These are phyloP conservation scores for Micrastur ruficollis DNA, from an alignment of 2,797 vertebrate genomes.

Conservation along the genomic window DNA sequence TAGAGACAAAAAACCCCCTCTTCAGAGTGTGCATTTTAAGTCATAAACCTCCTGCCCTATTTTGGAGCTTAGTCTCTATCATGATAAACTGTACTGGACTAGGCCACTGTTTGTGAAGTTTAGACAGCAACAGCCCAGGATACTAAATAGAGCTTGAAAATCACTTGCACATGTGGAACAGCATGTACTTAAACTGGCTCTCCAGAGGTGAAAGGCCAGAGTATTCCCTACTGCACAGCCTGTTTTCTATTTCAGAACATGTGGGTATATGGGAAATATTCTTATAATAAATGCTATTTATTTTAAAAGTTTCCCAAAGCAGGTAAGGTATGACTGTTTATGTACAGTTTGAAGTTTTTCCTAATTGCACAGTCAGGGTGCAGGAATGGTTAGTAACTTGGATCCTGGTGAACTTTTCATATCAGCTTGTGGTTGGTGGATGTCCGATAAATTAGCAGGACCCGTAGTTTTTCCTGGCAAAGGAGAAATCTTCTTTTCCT, in stretches of 20 bases:
- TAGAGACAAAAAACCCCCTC: neutral
- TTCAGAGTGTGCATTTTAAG: neutral
- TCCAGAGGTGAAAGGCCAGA: conserved; percentile 23
- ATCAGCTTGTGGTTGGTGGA: neutral
- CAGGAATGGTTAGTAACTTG: neutral
- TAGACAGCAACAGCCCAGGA: neutral
- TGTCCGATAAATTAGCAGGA: neutral
- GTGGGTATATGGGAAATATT: neutral
- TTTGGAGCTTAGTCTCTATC: neutral
- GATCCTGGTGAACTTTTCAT: neutral
- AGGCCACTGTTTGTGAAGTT: neutral
- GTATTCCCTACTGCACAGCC: neutral
- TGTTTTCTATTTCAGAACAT: neutral
- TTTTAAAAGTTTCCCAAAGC: neutral
- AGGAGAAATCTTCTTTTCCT: neutral
- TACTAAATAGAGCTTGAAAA: neutral
- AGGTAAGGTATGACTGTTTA: neutral
- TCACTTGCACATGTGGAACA: conserved; percentile 13
- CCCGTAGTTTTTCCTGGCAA: neutral
- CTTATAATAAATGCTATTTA: neutral
- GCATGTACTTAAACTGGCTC: neutral
- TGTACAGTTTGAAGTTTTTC: neutral
- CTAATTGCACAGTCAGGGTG: neutral
- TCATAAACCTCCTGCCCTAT: neutral
- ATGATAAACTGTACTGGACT: neutral